These are phyloP conservation scores for Pardosa pseudoannulata DNA, from an alignment of 2,888 invertebrate species.

Conservation along the genomic window DNA sequence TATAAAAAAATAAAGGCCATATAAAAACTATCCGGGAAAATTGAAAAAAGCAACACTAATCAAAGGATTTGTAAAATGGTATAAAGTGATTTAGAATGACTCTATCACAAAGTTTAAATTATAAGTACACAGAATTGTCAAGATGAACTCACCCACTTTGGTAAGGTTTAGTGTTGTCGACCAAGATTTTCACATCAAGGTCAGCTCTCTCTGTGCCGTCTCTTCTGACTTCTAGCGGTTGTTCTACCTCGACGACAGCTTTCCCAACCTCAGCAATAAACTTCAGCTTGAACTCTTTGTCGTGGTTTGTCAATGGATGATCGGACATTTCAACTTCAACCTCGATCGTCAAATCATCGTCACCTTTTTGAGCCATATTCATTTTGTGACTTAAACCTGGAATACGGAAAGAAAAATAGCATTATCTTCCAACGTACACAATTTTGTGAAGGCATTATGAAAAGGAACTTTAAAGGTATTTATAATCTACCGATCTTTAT, in stretches of 20 bases:
- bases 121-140: no score
- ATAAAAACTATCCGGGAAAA: no score
- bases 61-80: no score
- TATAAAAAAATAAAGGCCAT: no score
- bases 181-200: slow-evolving; percentile 56
- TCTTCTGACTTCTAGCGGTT: slow-evolving; percentile 65
- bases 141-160: slow-evolving; percentile 70
- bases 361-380: slow-evolving; percentile 69
- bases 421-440: no score
- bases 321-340: slow-evolving; percentile 73
- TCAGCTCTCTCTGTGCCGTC: slow-evolving; percentile 65
- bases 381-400: slow-evolving; percentile 63
- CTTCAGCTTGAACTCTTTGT: slow-evolving; percentile 47
- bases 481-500: no score
- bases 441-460: no score
- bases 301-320: slow-evolving; percentile 72
- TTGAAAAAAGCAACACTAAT: no score
- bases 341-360: slow-evolving; percentile 73
- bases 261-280: slow-evolving; percentile 63
- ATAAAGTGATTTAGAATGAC: no score
- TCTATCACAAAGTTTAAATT: no score
- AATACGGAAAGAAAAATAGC: neutral
- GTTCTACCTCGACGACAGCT: slow-evolving; percentile 44
- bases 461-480: no score
- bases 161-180: slow-evolving; percentile 63